Percentiles rank a stretch among this genome's conserved stretches.
Evolutionary conservation across 92 coral and sea anemone species (phyloP).

Genomic region (Muricea muricata): DNA sequence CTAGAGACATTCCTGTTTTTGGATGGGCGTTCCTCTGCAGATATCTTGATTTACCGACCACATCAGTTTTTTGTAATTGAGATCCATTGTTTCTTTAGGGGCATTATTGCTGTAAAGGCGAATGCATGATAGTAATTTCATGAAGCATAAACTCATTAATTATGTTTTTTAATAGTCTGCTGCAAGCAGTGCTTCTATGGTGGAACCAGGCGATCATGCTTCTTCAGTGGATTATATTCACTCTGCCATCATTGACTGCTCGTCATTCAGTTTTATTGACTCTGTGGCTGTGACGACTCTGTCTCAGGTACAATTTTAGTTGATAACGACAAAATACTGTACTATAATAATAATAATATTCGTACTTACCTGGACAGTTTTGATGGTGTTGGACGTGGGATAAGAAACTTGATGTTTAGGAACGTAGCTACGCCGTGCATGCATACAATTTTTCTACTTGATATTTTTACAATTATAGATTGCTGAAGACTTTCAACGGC

Average conservation of each 20-base stretch:
- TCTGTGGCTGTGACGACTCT: conserved; percentile 25
- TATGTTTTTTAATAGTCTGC: conserved; percentile 1
- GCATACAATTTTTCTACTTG: not conserved
- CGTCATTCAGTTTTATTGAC: conserved; percentile 17
- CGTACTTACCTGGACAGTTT: not conserved
- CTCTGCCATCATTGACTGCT: conserved; percentile 24
- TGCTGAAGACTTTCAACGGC: not conserved
- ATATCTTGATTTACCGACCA: too few species aligned
- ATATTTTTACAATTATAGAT: not conserved
- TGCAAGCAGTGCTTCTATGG: not conserved
- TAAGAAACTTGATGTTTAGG: too few species aligned
- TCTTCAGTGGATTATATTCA: conserved; percentile 15
- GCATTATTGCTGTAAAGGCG: too few species aligned
- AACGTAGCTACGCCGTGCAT: not conserved
- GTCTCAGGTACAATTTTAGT: conserved; percentile 14
- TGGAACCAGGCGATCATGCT: not conserved
- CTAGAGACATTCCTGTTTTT: too few species aligned
- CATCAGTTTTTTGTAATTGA: too few species aligned
- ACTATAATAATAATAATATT: not conserved
- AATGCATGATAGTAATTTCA: too few species aligned
- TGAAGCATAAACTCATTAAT: too few species aligned
- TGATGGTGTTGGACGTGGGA: not conserved
- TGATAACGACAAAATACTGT: too few species aligned
- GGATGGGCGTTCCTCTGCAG: too few species aligned
- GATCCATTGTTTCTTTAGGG: too few species aligned